Evolutionary conservation across 2,797 vertebrate genomes (phyloP).

Genomic region (Xenops minutus): DNA sequence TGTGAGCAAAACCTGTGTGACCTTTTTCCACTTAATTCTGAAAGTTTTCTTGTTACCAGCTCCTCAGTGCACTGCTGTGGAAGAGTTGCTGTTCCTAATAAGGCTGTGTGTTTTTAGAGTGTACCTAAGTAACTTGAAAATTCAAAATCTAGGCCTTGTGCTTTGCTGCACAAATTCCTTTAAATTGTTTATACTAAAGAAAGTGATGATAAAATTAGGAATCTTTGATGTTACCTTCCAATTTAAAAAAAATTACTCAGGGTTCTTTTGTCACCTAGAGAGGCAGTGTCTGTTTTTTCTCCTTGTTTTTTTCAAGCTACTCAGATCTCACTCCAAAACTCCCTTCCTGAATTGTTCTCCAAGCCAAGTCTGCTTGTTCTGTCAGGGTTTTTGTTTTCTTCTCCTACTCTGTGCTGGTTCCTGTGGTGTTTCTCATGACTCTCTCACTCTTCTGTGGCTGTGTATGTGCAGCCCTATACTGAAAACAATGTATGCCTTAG

Average conservation of each 20-base stretch:
- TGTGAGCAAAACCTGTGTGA: neutral
- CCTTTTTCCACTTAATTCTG: neutral
- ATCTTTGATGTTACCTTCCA: neutral
- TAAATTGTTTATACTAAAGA: neutral
- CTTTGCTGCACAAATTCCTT: neutral
- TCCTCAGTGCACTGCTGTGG: neutral
- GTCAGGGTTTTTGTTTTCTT: neutral
- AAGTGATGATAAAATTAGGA: neutral
- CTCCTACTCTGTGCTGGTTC: neutral
- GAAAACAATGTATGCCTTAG: neutral
- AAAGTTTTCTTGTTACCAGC: neutral
- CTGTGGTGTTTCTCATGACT: neutral
- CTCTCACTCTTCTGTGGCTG: neutral
- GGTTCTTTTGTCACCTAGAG: neutral
- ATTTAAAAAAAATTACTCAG: neutral
- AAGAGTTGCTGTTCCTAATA: neutral
- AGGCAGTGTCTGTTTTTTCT: neutral
- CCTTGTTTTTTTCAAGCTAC: neutral
- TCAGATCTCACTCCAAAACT: neutral
- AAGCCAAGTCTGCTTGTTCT: neutral
- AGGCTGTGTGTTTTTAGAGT: neutral
- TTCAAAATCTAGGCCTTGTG: neutral
- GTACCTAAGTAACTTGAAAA: neutral
- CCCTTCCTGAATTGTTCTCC: neutral
- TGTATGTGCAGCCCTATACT: neutral